Evolutionary conservation across 2,113 vertebrate species (phyloP).

Genomic region (Felis chaus): DNA sequence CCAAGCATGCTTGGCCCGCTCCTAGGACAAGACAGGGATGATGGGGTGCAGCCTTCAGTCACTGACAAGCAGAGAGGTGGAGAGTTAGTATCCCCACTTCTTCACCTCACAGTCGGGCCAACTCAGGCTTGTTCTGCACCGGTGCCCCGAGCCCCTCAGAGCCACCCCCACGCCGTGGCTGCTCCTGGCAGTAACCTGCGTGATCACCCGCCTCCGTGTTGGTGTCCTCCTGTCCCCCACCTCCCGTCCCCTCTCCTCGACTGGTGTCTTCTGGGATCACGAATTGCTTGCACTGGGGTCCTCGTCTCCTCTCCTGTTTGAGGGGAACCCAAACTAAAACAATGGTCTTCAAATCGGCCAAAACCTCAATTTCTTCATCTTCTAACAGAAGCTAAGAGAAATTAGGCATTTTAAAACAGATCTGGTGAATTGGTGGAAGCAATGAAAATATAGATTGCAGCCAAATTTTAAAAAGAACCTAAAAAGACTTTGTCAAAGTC

Average conservation of each 20-base stretch:
- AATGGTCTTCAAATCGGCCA: not conserved
- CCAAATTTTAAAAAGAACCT: not conserved
- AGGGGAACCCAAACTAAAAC: not conserved
- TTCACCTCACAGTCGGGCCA: rapidly evolving
- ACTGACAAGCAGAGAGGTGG: not conserved
- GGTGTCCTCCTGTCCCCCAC: not conserved
- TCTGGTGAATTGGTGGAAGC: not conserved
- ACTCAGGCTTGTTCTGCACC: not conserved
- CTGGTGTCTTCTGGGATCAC: not conserved
- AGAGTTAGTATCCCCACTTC: not conserved
- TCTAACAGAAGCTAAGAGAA: not conserved
- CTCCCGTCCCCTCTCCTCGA: not conserved
- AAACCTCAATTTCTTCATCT: not conserved
- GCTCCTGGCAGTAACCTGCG: no score
- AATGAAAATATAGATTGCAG: not conserved
- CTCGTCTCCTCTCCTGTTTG: no score
- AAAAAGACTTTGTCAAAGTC: not conserved
- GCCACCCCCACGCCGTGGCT: not conserved
- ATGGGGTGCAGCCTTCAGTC: not conserved
- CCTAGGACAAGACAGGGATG: not conserved
- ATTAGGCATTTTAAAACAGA: not conserved
- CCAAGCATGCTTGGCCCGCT: not conserved
- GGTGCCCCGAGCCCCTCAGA: not conserved
- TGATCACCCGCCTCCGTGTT: rapidly evolving
- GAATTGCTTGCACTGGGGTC: not conserved